Evolutionary conservation across 1,140 invertebrate genomes (phyloP).

Genomic region (Formica selysi): DNA sequence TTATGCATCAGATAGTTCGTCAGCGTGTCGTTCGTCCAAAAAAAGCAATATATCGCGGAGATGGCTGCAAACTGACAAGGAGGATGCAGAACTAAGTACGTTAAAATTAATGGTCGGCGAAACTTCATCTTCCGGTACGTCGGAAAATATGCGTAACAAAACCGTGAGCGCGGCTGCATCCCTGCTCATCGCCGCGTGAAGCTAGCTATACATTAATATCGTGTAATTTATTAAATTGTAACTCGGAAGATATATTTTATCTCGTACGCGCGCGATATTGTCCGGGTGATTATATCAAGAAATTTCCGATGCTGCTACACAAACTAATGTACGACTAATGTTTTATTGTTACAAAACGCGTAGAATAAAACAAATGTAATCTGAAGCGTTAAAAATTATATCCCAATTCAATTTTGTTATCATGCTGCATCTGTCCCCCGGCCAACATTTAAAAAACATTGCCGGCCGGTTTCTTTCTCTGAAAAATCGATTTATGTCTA

Average conservation of each 20-base stretch:
- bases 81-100: slow-evolving; percentile 62
- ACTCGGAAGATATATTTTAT: slow-evolving; percentile 33
- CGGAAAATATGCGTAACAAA: slow-evolving; percentile 67
- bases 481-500: slow-evolving; percentile 23
- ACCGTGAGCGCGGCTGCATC: slow-evolving; percentile 46
- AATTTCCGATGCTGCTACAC: not conserved
- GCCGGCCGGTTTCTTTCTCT: not conserved
- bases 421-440: not conserved
- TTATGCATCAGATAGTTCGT: slow-evolving; percentile 59
- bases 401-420: slow-evolving; percentile 36
- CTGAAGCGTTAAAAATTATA: slow-evolving; percentile 5
- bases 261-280: not conserved
- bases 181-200: slow-evolving; percentile 13
- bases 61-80: slow-evolving; percentile 70
- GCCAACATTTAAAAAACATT: slow-evolving; percentile 34
- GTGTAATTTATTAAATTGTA: slow-evolving; percentile 59
- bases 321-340: not conserved
- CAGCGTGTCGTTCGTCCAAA: slow-evolving; percentile 41
- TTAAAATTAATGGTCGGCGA: slow-evolving; percentile 73
- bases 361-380: not conserved
- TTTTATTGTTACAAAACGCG: slow-evolving; percentile 1
- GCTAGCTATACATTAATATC: slow-evolving; percentile 40
- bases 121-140: slow-evolving; percentile 59
- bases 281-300: slow-evolving; percentile 14
- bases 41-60: slow-evolving; percentile 65